A percentile compares a stretch with the other conserved stretches of the same genome.
Conservation (phyloP, 92 coral and sea anemone genomes). For the Heliopora coerulea region DNA sequence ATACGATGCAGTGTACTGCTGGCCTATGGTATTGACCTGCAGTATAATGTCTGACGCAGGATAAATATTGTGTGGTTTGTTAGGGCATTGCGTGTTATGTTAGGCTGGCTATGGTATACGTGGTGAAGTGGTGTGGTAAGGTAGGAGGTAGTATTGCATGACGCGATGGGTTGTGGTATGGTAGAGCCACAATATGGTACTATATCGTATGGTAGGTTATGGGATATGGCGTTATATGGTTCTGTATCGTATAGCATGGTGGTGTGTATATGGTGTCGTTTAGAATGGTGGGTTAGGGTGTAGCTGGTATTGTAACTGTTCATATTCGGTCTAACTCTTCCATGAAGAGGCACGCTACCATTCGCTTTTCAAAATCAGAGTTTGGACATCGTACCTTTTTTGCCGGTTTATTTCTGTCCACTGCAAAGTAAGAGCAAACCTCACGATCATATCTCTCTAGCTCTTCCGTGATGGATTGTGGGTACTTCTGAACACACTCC, state of each 20-base stretch:
- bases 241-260: not conserved
- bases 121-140: not conserved
- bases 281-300: not conserved
- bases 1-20: not conserved
- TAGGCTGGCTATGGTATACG: conserved; percentile 2
- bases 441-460: conserved; percentile 72
- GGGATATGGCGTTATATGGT: not conserved
- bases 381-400: conserved; percentile 29
- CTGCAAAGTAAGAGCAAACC: conserved; percentile 89
- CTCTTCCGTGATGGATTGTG: conserved; percentile 80
- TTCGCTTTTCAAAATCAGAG: no score
- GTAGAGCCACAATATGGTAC: no score
- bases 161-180: not conserved
- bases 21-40: no score
- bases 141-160: not conserved
- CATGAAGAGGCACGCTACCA: no score
- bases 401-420: conserved; percentile 65
- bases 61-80: no score
- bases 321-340: no score
- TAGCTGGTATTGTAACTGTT: not conserved
- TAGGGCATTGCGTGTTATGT: no score
- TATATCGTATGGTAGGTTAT: conserved; percentile 7
- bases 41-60: no score
- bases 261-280: not conserved
- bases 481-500: conserved; percentile 75